A percentile compares a stretch with the other conserved stretches of the same genome.
These are phyloP conservation scores for Drosophila kokeensis DNA, from an alignment of 2,888 invertebrate species.

Conservation along the genomic window DNA sequence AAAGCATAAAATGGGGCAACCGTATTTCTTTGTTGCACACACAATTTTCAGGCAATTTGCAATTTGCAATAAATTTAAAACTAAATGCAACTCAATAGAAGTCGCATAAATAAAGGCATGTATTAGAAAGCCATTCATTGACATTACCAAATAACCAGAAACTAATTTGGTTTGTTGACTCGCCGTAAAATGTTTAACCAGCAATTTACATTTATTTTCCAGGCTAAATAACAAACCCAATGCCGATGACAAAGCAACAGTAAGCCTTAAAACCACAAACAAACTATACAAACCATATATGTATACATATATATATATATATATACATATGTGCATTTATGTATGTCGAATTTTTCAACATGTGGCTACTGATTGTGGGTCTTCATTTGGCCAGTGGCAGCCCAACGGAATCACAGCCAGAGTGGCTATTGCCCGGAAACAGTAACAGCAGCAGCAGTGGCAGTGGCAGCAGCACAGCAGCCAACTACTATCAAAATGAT, in stretches of 20 bases:
- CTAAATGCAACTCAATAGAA: not conserved
- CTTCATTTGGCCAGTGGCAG: conserved; percentile 53
- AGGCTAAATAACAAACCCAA: conserved; percentile 33
- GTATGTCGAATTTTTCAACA: conserved; percentile 12
- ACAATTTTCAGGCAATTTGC: not conserved
- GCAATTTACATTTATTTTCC: conserved; percentile 46
- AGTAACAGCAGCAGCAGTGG: conserved; percentile 1
- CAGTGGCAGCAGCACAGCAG: conserved; percentile 15
- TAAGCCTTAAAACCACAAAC: conserved; percentile 4
- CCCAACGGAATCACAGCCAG: conserved; percentile 24
- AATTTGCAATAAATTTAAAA: not conserved
- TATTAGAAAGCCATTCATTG: conserved; percentile 2
- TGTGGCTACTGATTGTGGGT: conserved; percentile 60
- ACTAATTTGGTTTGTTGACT: not conserved
- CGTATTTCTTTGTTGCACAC: not conserved
- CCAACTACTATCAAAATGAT: conserved; percentile 40
- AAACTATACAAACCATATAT: conserved; percentile 1
- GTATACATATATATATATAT: not conserved
- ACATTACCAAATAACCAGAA: conserved; percentile 1
- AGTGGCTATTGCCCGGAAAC: conserved; percentile 12
- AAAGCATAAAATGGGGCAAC: not conserved
- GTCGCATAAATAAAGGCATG: not conserved
- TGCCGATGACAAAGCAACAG: conserved; percentile 16
- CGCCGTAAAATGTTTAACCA: conserved; percentile 26
- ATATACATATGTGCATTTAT: not conserved